A percentile compares a stretch with the other conserved stretches of the same genome.
These are phyloP conservation scores for Rutilus rutilus DNA, from an alignment of 2,113 vertebrate genomes.

Conservation along the genomic window DNA sequence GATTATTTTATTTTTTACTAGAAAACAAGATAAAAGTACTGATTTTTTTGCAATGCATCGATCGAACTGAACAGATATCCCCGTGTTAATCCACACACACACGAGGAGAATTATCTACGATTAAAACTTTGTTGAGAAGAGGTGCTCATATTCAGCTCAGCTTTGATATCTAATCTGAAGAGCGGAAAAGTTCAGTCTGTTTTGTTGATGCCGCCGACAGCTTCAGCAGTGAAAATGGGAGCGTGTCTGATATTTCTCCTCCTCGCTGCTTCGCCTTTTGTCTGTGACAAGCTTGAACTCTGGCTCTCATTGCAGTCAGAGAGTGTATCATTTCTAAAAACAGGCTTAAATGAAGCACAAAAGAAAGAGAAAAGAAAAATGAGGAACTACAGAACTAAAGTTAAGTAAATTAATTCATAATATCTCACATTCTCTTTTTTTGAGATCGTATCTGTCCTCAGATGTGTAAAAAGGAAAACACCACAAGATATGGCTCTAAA, in stretches of 20 bases:
- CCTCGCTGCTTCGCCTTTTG: conserved; percentile 62
- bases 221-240: conserved; percentile 67
- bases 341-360: conserved; percentile 67
- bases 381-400: conserved; percentile 69
- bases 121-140: conserved; percentile 61
- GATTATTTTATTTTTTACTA: not conserved
- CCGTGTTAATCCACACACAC: conserved; percentile 27
- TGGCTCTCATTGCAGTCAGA: conserved; percentile 61
- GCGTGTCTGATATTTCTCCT: conserved; percentile 69
- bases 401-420: conserved; percentile 77
- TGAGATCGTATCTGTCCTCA: conserved; percentile 77
- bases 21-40: not conserved
- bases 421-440: conserved; percentile 65
- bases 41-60: not conserved
- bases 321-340: conserved; percentile 71
- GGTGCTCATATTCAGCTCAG: conserved; percentile 44
- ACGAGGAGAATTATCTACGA: conserved; percentile 65
- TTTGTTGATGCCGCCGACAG: conserved; percentile 70
- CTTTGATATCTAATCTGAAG: conserved; percentile 70
- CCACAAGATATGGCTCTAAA: conserved; percentile 77
- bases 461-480: conserved; percentile 80
- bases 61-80: not conserved
- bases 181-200: conserved; percentile 63
- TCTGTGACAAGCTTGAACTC: conserved; percentile 69
- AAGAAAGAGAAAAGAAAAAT: conserved; percentile 52